These are phyloP conservation scores for Trichopria drosophilae DNA, from an alignment of 2,888 invertebrate genomes.

Conservation along the genomic window DNA sequence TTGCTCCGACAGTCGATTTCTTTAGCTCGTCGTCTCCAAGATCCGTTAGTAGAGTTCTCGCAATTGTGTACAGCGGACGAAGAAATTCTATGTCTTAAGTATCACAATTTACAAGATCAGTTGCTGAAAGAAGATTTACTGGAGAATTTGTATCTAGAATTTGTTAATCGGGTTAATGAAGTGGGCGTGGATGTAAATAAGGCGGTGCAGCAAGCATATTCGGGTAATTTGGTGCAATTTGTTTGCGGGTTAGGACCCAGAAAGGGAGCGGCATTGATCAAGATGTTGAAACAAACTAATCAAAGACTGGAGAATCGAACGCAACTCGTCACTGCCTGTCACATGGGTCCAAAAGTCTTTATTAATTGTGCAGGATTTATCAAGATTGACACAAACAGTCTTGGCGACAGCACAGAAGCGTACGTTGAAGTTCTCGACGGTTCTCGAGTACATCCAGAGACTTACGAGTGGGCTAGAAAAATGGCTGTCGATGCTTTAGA, in stretches of 20 bases:
- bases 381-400: constrained; percentile 94
- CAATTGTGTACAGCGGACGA: constrained; percentile 95
- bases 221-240: constrained; percentile 89
- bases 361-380: constrained; percentile 99
- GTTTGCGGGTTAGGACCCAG: constrained; percentile 95
- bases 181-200: constrained; percentile 97
- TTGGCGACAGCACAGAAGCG: constrained; percentile 91
- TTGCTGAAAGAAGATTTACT: constrained; percentile 82
- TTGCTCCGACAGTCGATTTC: constrained; percentile 91
- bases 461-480: constrained; percentile 99
- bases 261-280: constrained; percentile 85
- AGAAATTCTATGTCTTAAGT: constrained; percentile 91
- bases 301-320: constrained; percentile 92
- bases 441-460: constrained; percentile 97
- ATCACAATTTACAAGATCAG: constrained; percentile 84
- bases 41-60: constrained; percentile 94
- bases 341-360: constrained; percentile 98
- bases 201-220: constrained; percentile 86
- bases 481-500: constrained; percentile 99
- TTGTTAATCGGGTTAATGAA: constrained; percentile 94
- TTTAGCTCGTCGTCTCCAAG: constrained; percentile 87
- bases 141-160: constrained; percentile 84
- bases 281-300: constrained; percentile 87
- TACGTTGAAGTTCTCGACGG: constrained; percentile 96
- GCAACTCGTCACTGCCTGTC: constrained; percentile 87